Conservation (phyloP, 2,888 invertebrate genomes). For the Rhingia rostrata region DNA sequence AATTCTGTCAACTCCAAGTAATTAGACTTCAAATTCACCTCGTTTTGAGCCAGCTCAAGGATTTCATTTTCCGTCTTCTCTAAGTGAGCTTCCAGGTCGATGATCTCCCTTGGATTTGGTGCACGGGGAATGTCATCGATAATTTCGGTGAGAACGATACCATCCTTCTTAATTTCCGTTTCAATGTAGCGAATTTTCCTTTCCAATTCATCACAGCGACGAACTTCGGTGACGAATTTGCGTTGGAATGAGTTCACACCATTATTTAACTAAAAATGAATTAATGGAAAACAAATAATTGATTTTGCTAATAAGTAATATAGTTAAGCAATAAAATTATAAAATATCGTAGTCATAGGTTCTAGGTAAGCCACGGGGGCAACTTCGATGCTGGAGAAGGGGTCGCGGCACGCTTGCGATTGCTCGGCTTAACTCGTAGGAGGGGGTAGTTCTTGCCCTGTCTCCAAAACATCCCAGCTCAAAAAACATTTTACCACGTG, state of each 20-base stretch:
- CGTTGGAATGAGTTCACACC: slow-evolving; percentile 92
- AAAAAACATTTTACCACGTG: no score
- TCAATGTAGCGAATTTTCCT: slow-evolving; percentile 91
- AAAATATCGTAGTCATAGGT: neutral
- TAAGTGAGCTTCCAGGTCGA: slow-evolving; percentile 92
- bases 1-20: slow-evolving; percentile 96
- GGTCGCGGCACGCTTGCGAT: no score
- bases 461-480: no score
- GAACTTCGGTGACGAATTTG: slow-evolving; percentile 93
- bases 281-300: neutral
- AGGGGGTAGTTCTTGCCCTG: no score
- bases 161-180: slow-evolving; percentile 91
- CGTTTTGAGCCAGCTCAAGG: slow-evolving; percentile 96
- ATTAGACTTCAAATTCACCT: slow-evolving; percentile 96
- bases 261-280: slow-evolving; percentile 87
- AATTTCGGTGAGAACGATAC: slow-evolving; percentile 89
- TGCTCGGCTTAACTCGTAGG: no score
- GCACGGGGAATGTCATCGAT: slow-evolving; percentile 88
- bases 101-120: slow-evolving; percentile 91
- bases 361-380: no score
- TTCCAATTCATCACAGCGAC: slow-evolving; percentile 94
- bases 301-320: neutral
- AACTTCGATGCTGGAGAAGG: no score
- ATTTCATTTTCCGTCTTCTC: slow-evolving; percentile 98
- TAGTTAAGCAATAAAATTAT: no score